phyloP scores from a whole-genome alignment of 1,140 invertebrate genomes.

The Trichomalopsis sarcophagae region DNA sequence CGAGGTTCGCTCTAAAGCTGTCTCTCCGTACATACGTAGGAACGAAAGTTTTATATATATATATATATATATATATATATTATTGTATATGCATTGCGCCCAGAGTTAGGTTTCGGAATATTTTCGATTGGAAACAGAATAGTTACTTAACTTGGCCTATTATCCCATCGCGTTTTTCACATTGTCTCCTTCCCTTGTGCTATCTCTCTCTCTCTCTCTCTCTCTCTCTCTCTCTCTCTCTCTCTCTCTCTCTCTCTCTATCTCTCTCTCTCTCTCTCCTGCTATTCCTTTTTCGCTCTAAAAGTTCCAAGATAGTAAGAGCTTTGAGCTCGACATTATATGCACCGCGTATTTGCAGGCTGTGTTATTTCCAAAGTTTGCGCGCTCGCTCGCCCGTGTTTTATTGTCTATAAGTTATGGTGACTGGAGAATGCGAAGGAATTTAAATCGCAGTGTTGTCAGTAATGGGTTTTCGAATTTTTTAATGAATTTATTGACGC shows the following conservation, averaged over 20 bases:
- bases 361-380: slow-evolving; percentile 8
- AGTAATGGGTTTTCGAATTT: slow-evolving; percentile 20
- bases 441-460: slow-evolving; percentile 26
- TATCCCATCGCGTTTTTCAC: slow-evolving; percentile 17
- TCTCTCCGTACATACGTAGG: neutral
- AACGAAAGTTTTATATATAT: neutral
- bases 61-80: neutral
- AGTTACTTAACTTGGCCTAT: slow-evolving; percentile 38
- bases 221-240: neutral
- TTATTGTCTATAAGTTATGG: slow-evolving; percentile 31
- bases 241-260: neutral
- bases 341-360: too few relatives aligned
- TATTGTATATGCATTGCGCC: neutral
- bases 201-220: neutral
- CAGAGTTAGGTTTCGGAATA: slow-evolving; percentile 29
- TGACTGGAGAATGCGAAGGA: slow-evolving; percentile 3
- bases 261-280: neutral
- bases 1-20: neutral
- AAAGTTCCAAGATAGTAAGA: neutral
- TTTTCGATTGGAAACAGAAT: slow-evolving; percentile 36
- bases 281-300: too few relatives aligned
- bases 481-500: slow-evolving; percentile 21
- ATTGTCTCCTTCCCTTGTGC: neutral
- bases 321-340: neutral
- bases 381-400: neutral